phyloP scores from a whole-genome alignment of 1,140 invertebrate species.

The Ooceraea biroi region DNA sequence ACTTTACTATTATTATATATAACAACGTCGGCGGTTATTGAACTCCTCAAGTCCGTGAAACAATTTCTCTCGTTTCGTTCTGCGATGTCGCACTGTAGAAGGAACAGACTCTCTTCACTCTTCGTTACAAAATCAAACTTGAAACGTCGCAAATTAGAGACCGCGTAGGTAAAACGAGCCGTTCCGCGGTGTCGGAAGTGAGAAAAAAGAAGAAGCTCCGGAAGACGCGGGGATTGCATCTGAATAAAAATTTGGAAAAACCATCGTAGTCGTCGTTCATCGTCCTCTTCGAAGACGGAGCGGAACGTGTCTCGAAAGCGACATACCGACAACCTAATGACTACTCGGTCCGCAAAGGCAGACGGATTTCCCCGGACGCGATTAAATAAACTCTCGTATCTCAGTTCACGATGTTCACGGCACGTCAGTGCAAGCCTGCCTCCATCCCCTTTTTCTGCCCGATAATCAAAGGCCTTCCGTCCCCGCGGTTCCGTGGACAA shows the following conservation, averaged over 20 bases:
- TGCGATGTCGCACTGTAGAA: not conserved
- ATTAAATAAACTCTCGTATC: conserved; percentile 46
- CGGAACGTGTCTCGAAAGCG: not conserved
- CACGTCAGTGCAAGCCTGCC: not conserved
- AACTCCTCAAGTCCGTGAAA: too few species aligned
- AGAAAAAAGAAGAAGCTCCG: not conserved
- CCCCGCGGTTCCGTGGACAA: conserved; percentile 16
- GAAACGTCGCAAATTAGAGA: conserved; percentile 6
- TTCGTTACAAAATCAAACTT: not conserved
- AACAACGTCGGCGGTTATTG: not conserved
- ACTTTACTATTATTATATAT: not conserved
- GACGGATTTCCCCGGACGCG: not conserved
- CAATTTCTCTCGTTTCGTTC: not conserved
- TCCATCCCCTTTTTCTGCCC: conserved; percentile 6
- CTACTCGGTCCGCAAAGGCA: not conserved
- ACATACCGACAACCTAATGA: not conserved
- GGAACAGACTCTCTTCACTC: not conserved
- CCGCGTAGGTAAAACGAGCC: too few species aligned
- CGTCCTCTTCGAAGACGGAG: not conserved
- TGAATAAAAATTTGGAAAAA: conserved; percentile 14
- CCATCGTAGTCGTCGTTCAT: not conserved
- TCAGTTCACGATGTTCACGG: not conserved
- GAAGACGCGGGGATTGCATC: not conserved
- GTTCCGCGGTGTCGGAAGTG: not conserved
- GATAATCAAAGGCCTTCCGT: conserved; percentile 32